Evolutionary conservation across 92 coral and sea anemone genomes (phyloP).

Genomic region (Actinernus sp.): DNA sequence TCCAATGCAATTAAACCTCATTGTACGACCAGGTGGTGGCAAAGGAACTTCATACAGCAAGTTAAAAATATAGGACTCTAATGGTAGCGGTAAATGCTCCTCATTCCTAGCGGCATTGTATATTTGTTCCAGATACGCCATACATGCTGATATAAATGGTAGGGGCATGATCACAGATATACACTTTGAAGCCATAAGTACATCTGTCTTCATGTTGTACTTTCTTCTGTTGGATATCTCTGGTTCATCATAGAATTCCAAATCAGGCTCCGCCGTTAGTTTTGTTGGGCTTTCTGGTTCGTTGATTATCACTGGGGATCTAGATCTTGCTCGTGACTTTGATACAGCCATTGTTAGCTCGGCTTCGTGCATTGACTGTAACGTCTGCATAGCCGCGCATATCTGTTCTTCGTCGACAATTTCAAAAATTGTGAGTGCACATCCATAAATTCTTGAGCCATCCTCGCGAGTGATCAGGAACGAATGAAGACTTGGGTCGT

Average conservation of each 20-base stretch:
- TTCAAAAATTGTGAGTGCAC: slow-evolving; percentile 88
- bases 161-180: slow-evolving; percentile 83
- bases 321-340: slow-evolving; percentile 69
- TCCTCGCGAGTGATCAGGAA: slow-evolving; percentile 97
- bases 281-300: slow-evolving; percentile 44
- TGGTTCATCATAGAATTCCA: slow-evolving; percentile 34
- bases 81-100: slow-evolving; percentile 61
- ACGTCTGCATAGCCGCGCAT: slow-evolving; percentile 86
- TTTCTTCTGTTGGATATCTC: slow-evolving; percentile 55
- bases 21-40: slow-evolving; percentile 96
- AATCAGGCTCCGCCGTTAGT: background rate
- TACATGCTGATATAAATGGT: slow-evolving; percentile 88
- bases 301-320: slow-evolving; percentile 60
- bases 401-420: slow-evolving; percentile 82
- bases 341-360: slow-evolving; percentile 75
- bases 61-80: slow-evolving; percentile 93
- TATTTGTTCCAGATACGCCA: slow-evolving; percentile 70
- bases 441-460: slow-evolving; percentile 93
- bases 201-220: slow-evolving; percentile 70
- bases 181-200: slow-evolving; percentile 86
- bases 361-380: slow-evolving; percentile 95
- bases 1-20: slow-evolving; percentile 83
- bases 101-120: slow-evolving; percentile 69
- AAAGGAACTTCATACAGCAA: slow-evolving; percentile 93
- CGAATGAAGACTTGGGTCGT: slow-evolving; percentile 79